Conservation (phyloP, 2,888 invertebrate genomes). For the Cheilosia pagana region DNA sequence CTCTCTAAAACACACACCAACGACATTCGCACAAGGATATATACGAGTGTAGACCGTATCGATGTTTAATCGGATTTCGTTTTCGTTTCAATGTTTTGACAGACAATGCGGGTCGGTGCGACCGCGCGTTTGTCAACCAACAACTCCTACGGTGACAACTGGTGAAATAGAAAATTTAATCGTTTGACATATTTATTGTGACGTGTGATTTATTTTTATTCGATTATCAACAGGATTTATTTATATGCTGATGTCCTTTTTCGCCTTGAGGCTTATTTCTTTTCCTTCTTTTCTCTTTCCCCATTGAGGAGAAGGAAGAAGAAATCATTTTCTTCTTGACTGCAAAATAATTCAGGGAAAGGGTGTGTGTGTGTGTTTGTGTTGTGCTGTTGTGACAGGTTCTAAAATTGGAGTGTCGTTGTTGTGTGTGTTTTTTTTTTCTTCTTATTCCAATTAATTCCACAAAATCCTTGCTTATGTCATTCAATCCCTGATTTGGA, state of each 20-base stretch:
- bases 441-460: constrained; percentile 47
- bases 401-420: constrained; percentile 40
- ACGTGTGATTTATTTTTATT: constrained; percentile 69
- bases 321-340: constrained; percentile 44
- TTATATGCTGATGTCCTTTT: constrained; percentile 64
- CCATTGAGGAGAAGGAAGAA: background rate
- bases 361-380: constrained; percentile 17
- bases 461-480: constrained; percentile 13
- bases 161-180: constrained; percentile 62
- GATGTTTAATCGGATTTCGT: constrained; percentile 38
- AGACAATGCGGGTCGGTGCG: background rate
- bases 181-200: constrained; percentile 68
- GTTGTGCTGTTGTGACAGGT: constrained; percentile 46
- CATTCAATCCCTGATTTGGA: constrained; percentile 6
- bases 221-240: constrained; percentile 65
- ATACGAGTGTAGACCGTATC: background rate
- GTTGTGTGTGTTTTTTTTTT: background rate
- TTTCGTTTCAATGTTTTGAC: constrained; percentile 4
- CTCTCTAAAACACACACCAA: background rate
- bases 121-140: constrained; percentile 15
- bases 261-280: background rate
- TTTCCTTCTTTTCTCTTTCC: background rate
- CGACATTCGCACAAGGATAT: background rate
- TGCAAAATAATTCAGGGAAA: constrained; percentile 20
- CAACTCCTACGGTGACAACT: constrained; percentile 36